Percentiles rank a stretch among this genome's conserved stretches.
Evolutionary conservation across 2,113 vertebrate species (phyloP).

Genomic region (Hepsetus odoe): DNA sequence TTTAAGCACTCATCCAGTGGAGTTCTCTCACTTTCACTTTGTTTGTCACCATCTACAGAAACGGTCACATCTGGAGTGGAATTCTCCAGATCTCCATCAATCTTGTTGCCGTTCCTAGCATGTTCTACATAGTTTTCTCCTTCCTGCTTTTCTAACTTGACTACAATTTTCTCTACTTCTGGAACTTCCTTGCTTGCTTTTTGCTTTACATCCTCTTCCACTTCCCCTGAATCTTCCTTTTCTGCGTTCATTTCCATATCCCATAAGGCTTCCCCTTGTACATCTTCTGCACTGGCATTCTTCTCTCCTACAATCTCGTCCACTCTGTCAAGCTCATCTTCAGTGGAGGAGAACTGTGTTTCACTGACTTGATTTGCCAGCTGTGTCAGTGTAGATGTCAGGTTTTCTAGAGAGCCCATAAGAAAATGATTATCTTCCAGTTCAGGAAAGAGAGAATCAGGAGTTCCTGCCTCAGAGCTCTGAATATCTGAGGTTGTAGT

Average conservation of each 20-base stretch:
- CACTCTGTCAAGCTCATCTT: conserved; percentile 19
- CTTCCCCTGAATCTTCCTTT: neutral
- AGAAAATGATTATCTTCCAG: conserved; percentile 26
- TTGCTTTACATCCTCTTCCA: neutral
- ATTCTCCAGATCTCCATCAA: neutral
- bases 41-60: neutral
- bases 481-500: conserved; percentile 63
- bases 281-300: conserved; percentile 2
- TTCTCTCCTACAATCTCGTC: conserved; percentile 10
- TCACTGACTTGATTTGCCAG: conserved; percentile 4
- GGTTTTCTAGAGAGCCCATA: conserved; percentile 26
- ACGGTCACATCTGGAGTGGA: neutral
- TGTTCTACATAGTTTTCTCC: neutral
- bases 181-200: neutral
- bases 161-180: neutral
- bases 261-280: conserved; percentile 14
- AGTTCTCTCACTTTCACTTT: neutral
- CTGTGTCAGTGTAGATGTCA: conserved; percentile 43
- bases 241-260: conserved; percentile 23
- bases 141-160: neutral
- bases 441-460: conserved; percentile 47
- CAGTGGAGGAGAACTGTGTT: conserved; percentile 34
- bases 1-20: neutral
- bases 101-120: neutral
- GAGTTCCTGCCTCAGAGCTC: conserved; percentile 60